These are phyloP conservation scores for Cyprinus carpio DNA, from an alignment of 2,113 vertebrate species.

Conservation along the genomic window DNA sequence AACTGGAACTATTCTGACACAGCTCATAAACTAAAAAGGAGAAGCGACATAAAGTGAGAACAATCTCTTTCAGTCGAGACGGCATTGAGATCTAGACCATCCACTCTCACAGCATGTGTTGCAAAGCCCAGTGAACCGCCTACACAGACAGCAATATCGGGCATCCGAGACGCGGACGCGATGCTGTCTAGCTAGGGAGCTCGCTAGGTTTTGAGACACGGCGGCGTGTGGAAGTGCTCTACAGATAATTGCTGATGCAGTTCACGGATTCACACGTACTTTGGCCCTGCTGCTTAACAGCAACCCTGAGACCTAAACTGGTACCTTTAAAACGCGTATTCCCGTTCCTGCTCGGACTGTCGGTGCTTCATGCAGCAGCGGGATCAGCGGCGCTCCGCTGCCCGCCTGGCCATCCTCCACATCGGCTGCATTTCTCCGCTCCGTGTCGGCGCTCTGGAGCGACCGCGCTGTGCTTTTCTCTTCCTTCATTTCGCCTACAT, in stretches of 20 bases:
- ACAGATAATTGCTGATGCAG: slow-evolving; percentile 34
- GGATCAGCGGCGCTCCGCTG: slow-evolving; percentile 72
- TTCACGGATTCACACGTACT: slow-evolving; percentile 53
- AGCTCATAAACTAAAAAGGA: background rate
- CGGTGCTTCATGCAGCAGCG: slow-evolving; percentile 64
- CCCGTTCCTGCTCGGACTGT: slow-evolving; percentile 70
- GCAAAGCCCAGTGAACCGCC: background rate
- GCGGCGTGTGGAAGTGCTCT: background rate
- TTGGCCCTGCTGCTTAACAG: slow-evolving; percentile 54
- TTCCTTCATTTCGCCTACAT: slow-evolving; percentile 73
- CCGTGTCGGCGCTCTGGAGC: slow-evolving; percentile 58
- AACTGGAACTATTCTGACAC: background rate
- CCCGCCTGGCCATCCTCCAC: slow-evolving; percentile 71
- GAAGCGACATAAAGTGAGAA: background rate
- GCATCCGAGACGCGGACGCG: background rate
- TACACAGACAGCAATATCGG: background rate
- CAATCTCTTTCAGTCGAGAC: background rate
- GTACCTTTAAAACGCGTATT: slow-evolving; percentile 80
- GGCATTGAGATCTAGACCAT: background rate
- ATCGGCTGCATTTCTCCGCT: slow-evolving; percentile 65
- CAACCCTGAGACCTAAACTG: slow-evolving; percentile 35
- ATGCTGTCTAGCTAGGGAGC: background rate
- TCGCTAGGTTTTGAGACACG: background rate
- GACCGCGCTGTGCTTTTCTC: slow-evolving; percentile 61
- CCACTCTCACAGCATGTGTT: background rate